Base-by-base conservation (phyloP, 2,888 invertebrate genomes). In the Rhamphomyia laevipes region DNA sequence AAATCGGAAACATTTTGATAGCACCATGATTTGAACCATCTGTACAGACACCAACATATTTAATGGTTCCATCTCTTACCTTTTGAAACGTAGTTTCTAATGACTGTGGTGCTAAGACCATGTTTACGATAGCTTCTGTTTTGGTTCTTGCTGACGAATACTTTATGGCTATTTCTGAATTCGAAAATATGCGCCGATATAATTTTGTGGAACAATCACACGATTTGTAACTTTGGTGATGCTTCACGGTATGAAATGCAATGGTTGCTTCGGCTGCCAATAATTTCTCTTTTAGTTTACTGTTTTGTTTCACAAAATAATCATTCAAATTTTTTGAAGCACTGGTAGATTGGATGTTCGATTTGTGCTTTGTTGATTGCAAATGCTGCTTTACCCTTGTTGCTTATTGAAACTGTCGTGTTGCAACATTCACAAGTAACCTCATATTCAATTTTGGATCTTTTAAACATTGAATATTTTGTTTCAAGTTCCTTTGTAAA, bases 131-230 rank as follows among this genome's bases (percentile, higher is more conserved):
- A 4, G 41, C 41, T 17, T 41, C 41, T 6, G 41, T 41, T 41
- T 41, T 41, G 9, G 41, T 41, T 18, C 41, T 4, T 6, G 41
- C 41, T 10, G 17, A 17, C 5, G 41, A 41, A 7, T 17, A 7
- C 10, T 54, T 55, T 51, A 50, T 52, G 11, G 56, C 56, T 23
- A 48, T 54, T 33, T 51, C 43, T 16, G 56, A 37, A 16, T 37
- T 7, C 16, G 5, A 16, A 16, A 37, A 37, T 16, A 37, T 6
- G 16, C 16, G 37, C 7, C 37, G 37, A 37, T 37, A 37, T 33
- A 37, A 37, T 16, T 37, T 37, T 6, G 37, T 37, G 7, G 37
- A 37, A 16, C 37, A 37, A 37, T 37, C 37, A 37, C 37, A 37
- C 2, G 37, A 37, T 15, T 37, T 37, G 16, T 4, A 37, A 37